Evolutionary conservation across 2,888 invertebrate genomes (phyloP), one percentile per base, ranked within the genome.

Genomic region (Scaptodrosophila latifasciaeformis): DNA sequence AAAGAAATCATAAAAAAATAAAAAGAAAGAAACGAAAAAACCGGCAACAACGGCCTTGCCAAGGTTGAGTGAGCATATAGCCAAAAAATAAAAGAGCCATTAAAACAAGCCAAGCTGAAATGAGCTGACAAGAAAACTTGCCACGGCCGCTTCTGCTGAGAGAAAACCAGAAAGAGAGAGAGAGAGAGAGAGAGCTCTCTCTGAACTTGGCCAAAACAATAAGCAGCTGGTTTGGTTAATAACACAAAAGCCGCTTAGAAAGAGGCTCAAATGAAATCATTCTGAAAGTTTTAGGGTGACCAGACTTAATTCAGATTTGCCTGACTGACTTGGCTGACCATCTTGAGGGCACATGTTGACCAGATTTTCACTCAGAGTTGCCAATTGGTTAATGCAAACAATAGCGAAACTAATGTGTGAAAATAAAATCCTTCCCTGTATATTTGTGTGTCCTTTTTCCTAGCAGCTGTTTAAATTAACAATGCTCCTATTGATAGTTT

Each of bases 31-130:
- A 47, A 49, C 45, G 43, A 57, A 68, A 77, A 82, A 81, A 78
- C 81, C 76, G 83, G 81, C 81, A 75, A 63, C 75, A 85, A 85
- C 84, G 84, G 83, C 84, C 84, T 85, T 85, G 84, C 82, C 84
- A 85, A 85, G 84, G 84, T 82, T 84, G 84, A 83, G 72, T 82
- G 81, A 81, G 60, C 76, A 82, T 62, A 70, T 63, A 69, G 64
- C 66, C 67, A 53, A 56, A 68, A 67, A 70, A 68, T n/a, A 71
- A 68, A 63, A 65, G 63, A 72, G 71, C 57, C 70, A 67, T 65
- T 62, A 76, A 71, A 65, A 34, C 52, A 59, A 74, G 61, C 49
- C n/a, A 24, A 24, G 7, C 4, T 24, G 24, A 24, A 17, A 55
- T 63, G 59, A 35, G 19, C 21, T 65, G 40, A 55, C 65, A 67